Percentiles rank a stretch among this genome's conserved stretches.
Conservation (phyloP, 2,888 invertebrate species). For the Aphidoletes aphidimyza region DNA sequence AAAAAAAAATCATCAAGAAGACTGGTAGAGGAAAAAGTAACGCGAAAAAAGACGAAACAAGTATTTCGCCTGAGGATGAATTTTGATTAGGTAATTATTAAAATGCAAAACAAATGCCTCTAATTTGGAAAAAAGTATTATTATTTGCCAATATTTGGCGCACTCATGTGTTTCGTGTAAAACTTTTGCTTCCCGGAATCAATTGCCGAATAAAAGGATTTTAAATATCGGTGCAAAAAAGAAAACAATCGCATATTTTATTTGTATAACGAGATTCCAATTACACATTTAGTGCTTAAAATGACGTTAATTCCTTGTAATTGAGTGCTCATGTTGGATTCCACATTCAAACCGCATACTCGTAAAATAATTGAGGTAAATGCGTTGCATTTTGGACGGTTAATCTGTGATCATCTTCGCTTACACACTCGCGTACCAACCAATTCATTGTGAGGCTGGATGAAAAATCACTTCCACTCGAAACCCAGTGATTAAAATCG, state of each 20-base stretch:
- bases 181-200: too few species aligned
- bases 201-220: neutral
- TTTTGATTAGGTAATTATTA: too few species aligned
- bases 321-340: conserved; percentile 9
- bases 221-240: too few species aligned
- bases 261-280: conserved; percentile 48
- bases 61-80: too few species aligned
- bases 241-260: neutral
- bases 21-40: too few species aligned
- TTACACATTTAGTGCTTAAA: conserved; percentile 28
- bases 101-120: too few species aligned
- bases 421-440: neutral
- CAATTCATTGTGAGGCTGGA: neutral
- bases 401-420: conserved; percentile 5
- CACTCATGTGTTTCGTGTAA: too few species aligned
- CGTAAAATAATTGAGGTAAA: neutral
- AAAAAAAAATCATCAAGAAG: too few species aligned
- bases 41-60: too few species aligned
- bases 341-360: neutral
- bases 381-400: neutral
- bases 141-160: too few species aligned
- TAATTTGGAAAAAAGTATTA: too few species aligned
- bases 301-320: conserved; percentile 27
- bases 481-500: conserved; percentile 47
- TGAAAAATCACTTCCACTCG: conserved; percentile 28